Conservation (phyloP, 35 echinoderm and acorn worm species). For the Holothuria glaberrima region DNA sequence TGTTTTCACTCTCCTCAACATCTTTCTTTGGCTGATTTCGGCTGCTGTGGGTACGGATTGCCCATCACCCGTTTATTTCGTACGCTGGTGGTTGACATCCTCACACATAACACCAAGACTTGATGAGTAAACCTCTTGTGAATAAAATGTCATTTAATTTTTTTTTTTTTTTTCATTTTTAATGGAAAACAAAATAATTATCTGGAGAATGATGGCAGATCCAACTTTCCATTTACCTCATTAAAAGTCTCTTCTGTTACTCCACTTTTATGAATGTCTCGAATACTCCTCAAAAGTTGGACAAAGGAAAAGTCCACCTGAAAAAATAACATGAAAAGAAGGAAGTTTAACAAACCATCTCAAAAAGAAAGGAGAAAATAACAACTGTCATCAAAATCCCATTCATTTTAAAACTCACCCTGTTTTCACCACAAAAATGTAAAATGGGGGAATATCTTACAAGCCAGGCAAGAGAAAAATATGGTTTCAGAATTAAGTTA, state of each 20-base stretch:
- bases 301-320: constrained; percentile 98
- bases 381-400: background rate
- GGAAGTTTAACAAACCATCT: background rate
- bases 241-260: constrained; percentile 94
- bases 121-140: too few species aligned
- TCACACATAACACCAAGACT: too few species aligned
- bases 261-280: constrained; percentile 98
- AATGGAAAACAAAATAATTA: too few species aligned
- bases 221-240: constrained; percentile 70
- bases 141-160: too few species aligned
- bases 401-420: too few species aligned
- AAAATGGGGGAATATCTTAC: background rate
- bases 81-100: too few species aligned
- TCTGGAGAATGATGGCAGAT: background rate
- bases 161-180: too few species aligned
- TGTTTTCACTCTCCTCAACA: too few species aligned
- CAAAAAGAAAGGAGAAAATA: background rate
- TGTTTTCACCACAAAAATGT: background rate
- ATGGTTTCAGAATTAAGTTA: too few species aligned
- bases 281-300: constrained; percentile 83
- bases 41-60: too few species aligned
- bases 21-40: too few species aligned
- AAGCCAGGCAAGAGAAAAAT: background rate
- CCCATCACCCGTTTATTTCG: too few species aligned
- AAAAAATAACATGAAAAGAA: background rate